Conservation (phyloP, 2,113 vertebrate genomes). For the Dascyllus trimaculatus region DNA sequence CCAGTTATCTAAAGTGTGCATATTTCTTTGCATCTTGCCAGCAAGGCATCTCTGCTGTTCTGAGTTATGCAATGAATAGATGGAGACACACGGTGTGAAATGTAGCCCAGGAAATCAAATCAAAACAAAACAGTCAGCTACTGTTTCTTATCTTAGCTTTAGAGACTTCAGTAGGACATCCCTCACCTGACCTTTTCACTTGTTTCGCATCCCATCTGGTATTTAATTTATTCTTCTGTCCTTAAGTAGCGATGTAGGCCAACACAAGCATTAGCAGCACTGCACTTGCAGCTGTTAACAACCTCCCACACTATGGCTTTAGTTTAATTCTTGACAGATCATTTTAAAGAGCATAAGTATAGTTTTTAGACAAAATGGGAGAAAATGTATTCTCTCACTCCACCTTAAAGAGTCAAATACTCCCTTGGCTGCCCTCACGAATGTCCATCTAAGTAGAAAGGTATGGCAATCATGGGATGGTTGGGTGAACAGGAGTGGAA, state of each 20-base stretch:
- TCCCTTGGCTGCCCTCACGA: not conserved
- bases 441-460: not conserved
- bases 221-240: constrained; percentile 12
- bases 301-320: not conserved
- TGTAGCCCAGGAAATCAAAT: not conserved
- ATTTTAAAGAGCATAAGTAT: no score
- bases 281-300: not conserved
- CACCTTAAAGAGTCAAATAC: not conserved
- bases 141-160: no score
- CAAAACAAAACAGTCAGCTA: not conserved
- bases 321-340: constrained; percentile 2
- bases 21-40: not conserved
- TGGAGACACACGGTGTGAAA: not conserved
- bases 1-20: no score
- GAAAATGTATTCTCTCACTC: not conserved
- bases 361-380: no score
- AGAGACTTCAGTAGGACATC: not conserved
- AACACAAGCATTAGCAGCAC: constrained; percentile 7
- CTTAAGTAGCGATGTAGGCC: not conserved
- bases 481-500: constrained; percentile 41
- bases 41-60: not conserved
- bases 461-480: constrained; percentile 4
- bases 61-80: no score
- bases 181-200: not conserved
- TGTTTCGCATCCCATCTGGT: not conserved